Base-by-base conservation (phyloP, 2,113 vertebrate genomes). In the Pachypanchax playfairii region DNA sequence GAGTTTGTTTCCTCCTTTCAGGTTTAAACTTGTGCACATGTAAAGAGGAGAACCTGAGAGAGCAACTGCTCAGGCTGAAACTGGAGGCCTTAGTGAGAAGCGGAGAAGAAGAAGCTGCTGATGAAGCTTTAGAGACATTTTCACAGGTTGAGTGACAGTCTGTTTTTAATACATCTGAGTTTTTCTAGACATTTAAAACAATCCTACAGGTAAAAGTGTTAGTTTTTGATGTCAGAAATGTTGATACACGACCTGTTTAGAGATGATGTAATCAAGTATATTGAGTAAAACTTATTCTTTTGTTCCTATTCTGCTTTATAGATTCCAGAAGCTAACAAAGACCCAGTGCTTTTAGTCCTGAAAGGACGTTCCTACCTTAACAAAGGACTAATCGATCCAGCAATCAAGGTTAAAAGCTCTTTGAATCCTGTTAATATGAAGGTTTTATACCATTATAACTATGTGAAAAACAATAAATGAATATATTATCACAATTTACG, bases 311-410 rank as follows among this genome's bases (percentile, higher is more conserved):
- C 11, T 28, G 60, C n/a, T 71, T 85, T 87, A 90, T 71, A 99
- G 97, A 81, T 97, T 73, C 83, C 84, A 36, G 90, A 91, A 86
- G 88, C 85, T 71, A 88, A 82, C 77, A 93, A 90, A 62, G 85
- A 95, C 41, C 93, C 94, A 1, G 60, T 73, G 69, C 63, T 97
- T 53, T 66, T 93, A 61, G 86, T 91, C 43, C 50, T 96, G 18
- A 95, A 90, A 88, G 93, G 94, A 65, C 90, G 79, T 57, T 94
- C 93, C 35, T 92, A 85, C 63, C 74, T 98, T 31, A 94, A 92
- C 70, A 95, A 92, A 86, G 92, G 93, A 21, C 89, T 91, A 41
- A 21, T 86, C 42, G 90, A 93, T 64, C 77, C 95, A 80, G 92
- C 94, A 64, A 89, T 89, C 41, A 90, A 96, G 95, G 97, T 98